A percentile compares a stretch with the other conserved stretches of the same genome.
Conservation (phyloP, 1,140 invertebrate genomes). For the Telenomus remus region DNA sequence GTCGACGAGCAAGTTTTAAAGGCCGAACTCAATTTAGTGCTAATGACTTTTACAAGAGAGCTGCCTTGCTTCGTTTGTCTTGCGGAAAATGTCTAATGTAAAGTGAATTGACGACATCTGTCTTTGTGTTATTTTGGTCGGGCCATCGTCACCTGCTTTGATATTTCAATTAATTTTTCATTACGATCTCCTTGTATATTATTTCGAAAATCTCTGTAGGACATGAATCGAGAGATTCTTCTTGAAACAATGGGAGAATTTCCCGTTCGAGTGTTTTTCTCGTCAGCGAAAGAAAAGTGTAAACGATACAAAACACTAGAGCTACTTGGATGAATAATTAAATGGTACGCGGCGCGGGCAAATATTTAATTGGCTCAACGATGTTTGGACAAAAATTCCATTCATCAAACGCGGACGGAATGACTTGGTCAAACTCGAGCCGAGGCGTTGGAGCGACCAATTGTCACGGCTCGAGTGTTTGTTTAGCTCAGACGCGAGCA, state of each 20-base stretch:
- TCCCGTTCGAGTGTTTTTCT: no score
- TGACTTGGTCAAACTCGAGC: conserved; percentile 4
- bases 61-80: conserved; percentile 57
- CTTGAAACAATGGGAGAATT: no score
- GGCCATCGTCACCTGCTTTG: not conserved
- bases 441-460: not conserved
- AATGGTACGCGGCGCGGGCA: not conserved
- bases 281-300: no score
- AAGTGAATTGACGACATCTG: conserved; percentile 51
- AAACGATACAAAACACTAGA: no score
- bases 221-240: no score
- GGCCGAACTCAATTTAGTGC: conserved; percentile 57
- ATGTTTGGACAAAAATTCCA: conserved; percentile 11
- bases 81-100: conserved; percentile 54
- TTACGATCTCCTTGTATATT: no score
- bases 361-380: conserved; percentile 10
- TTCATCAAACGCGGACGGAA: conserved; percentile 1
- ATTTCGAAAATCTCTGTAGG: no score
- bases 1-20: conserved; percentile 54
- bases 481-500: conserved; percentile 1
- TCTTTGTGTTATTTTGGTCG: conserved; percentile 30
- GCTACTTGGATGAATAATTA: not conserved
- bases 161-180: no score
- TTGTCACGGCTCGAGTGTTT: conserved; percentile 3
- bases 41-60: conserved; percentile 60